Conservation (phyloP, 2,888 invertebrate species). For the Apomyelois bistriatella region DNA sequence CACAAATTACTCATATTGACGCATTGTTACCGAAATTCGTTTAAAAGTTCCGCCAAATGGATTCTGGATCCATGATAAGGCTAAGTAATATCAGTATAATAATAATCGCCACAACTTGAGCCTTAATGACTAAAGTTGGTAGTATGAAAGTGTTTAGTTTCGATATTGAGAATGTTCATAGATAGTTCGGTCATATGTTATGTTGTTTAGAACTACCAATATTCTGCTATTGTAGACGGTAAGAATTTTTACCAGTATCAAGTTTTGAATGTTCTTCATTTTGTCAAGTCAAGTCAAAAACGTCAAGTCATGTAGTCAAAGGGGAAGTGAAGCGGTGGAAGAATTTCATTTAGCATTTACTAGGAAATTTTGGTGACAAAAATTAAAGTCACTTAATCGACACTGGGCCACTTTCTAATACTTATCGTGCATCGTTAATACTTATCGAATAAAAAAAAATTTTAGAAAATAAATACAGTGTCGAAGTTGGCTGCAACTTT, state of each 20-base stretch:
- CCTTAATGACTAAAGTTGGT: conserved; percentile 21
- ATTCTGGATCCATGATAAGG: conserved; percentile 32
- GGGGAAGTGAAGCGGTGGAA: too few species aligned
- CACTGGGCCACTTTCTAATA: too few species aligned
- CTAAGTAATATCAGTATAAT: conserved; percentile 21
- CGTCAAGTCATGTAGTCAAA: too few species aligned
- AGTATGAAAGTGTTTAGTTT: conserved; percentile 17
- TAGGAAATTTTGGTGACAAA: too few species aligned
- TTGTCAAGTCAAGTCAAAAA: too few species aligned
- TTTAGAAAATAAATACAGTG: too few species aligned
- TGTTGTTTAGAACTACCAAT: background rate
- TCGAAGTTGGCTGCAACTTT: too few species aligned
- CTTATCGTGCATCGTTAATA: too few species aligned
- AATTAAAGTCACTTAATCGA: too few species aligned
- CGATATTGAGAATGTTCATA: conserved; percentile 14
- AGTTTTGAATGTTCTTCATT: too few species aligned
- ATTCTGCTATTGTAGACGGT: background rate
- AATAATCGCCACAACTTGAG: conserved; percentile 19
- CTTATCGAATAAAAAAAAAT: too few species aligned
- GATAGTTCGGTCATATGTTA: conserved; percentile 8
- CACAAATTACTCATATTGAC: conserved; percentile 26
- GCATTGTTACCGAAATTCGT: conserved; percentile 40
- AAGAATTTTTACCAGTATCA: background rate
- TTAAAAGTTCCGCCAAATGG: conserved; percentile 51
- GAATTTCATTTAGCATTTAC: too few species aligned